phyloP scores from a whole-genome alignment of 1,140 invertebrate genomes.

The Ganaspis sp. region DNA sequence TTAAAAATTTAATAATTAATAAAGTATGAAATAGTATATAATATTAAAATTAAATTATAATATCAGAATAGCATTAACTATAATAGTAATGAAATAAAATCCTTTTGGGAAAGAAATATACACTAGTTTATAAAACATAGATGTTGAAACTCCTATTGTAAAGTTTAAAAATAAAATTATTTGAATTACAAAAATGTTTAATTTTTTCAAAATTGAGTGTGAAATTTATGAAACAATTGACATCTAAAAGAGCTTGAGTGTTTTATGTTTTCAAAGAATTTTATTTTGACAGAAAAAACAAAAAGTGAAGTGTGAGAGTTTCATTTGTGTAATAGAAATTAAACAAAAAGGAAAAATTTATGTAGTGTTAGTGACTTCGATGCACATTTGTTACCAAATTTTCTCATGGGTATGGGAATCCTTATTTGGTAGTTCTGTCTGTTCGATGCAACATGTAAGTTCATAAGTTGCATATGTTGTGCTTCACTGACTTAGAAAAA shows the following conservation, averaged over 20 bases:
- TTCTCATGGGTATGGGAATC: constrained; percentile 70
- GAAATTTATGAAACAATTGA: not conserved
- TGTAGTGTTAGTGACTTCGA: constrained; percentile 60
- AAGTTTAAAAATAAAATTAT: too few relatives aligned
- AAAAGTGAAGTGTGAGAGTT: not conserved
- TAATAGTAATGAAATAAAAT: too few relatives aligned
- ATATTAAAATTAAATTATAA: too few relatives aligned
- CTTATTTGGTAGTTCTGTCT: constrained; percentile 58
- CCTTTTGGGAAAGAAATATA: too few relatives aligned
- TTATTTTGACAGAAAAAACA: not conserved
- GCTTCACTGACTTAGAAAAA: too few relatives aligned
- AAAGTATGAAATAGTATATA: too few relatives aligned
- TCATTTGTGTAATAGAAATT: not conserved
- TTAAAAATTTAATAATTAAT: too few relatives aligned
- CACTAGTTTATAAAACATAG: too few relatives aligned
- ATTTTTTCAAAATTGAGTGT: too few relatives aligned
- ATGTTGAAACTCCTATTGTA: too few relatives aligned
- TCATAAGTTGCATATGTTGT: constrained; percentile 26
- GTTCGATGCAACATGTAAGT: constrained; percentile 69
- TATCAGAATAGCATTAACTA: too few relatives aligned
- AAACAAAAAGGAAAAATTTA: not conserved
- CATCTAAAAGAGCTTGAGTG: not conserved
- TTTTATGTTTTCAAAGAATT: not conserved
- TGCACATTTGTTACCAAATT: constrained; percentile 69
- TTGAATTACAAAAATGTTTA: too few relatives aligned